Percentiles rank a stretch among this genome's conserved stretches.
These are phyloP conservation scores for Halcyon smyrnensis DNA, from an alignment of 2,797 vertebrate genomes.

Conservation along the genomic window DNA sequence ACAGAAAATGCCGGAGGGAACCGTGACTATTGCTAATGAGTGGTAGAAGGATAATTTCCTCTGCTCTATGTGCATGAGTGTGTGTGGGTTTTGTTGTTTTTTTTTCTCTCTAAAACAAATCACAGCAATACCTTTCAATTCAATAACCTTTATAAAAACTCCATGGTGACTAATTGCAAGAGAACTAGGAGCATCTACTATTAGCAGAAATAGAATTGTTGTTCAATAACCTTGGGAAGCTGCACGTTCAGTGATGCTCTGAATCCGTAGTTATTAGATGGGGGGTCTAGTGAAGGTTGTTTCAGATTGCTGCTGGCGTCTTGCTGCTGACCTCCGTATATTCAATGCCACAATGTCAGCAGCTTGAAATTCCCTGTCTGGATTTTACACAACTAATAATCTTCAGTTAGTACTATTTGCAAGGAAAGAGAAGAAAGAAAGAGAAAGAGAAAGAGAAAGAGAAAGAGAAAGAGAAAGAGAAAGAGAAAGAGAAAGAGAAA, in stretches of 20 bases:
- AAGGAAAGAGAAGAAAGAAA: not conserved
- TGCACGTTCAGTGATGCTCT: constrained; percentile 59
- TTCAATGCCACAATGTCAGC: constrained; percentile 75
- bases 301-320: constrained; percentile 69
- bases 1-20: constrained; percentile 31
- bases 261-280: constrained; percentile 63
- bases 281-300: constrained; percentile 44
- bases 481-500: not conserved
- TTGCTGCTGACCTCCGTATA: constrained; percentile 71
- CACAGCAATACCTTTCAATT: constrained; percentile 73
- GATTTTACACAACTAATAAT: constrained; percentile 70
- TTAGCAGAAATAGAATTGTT: constrained; percentile 74
- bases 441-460: not conserved
- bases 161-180: constrained; percentile 81
- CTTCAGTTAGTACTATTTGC: constrained; percentile 49
- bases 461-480: not conserved
- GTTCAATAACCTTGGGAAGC: constrained; percentile 77
- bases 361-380: constrained; percentile 70
- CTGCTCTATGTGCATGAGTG: not conserved
- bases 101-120: constrained; percentile 74
- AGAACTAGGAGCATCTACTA: constrained; percentile 62
- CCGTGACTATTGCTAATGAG: constrained; percentile 61
- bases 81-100: not conserved
- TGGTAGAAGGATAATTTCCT: constrained; percentile 67
- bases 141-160: constrained; percentile 76